A percentile compares a stretch with the other conserved stretches of the same genome.
phyloP scores from a whole-genome alignment of 2,888 invertebrate species.

The Petrolisthes cinctipes region DNA sequence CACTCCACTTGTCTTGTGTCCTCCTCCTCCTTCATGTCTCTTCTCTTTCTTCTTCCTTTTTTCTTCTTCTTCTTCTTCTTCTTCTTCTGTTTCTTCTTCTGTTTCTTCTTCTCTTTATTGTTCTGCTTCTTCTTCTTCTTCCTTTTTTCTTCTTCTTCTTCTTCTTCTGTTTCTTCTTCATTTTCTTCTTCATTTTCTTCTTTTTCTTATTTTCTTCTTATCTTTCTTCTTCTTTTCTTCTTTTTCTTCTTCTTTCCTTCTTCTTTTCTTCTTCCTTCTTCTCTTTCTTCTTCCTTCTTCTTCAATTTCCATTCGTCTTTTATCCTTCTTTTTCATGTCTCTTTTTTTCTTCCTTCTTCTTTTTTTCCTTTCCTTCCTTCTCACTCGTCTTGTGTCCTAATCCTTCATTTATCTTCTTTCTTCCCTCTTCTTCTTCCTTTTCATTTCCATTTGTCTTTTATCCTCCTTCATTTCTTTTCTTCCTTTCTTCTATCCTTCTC shows the following conservation, averaged over 20 bases:
- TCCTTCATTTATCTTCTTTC: not conserved
- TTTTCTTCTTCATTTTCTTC: not conserved
- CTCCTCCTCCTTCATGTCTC: too few species aligned
- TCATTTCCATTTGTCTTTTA: not conserved
- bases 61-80: too few species aligned
- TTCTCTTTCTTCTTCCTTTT: too few species aligned
- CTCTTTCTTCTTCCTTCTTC: not conserved
- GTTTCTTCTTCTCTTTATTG: too few species aligned
- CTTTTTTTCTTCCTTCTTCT: too few species aligned
- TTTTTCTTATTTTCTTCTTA: too few species aligned
- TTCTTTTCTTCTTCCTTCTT: not conserved
- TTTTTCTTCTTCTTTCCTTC: not conserved
- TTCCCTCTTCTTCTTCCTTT: not conserved
- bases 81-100: not conserved
- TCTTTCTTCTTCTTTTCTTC: not conserved
- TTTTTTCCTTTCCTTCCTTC: too few species aligned
- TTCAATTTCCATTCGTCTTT: not conserved
- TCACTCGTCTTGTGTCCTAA: too few species aligned
- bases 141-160: not conserved
- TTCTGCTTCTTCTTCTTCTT: too few species aligned
- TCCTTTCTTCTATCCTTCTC: not conserved
- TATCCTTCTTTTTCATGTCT: too few species aligned
- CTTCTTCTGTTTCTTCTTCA: not conserved
- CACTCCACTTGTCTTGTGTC: too few species aligned
- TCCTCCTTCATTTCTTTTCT: not conserved